Evolutionary conservation across 2,888 invertebrate genomes (phyloP), one percentile per base, ranked within the genome.

Genomic region (Busseola fusca): DNA sequence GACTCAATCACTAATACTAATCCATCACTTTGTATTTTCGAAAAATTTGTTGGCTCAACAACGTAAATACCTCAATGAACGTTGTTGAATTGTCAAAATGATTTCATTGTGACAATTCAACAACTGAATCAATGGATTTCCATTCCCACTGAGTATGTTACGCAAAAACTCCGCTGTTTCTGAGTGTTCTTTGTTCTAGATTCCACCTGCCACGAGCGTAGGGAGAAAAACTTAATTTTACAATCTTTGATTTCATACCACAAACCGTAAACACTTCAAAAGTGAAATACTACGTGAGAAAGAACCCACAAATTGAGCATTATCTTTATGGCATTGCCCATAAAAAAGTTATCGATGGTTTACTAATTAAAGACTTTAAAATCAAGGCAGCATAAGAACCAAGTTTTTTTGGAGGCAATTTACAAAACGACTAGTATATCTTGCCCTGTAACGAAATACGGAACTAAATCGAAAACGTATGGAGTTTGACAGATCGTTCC

Each of bases 301-400:
- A 57, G 63, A 69, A 48, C 64, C 14, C 58, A 57, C 74, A 69
- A 73, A 80, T 78, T 78, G 57, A 69, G 10, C 37, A 69, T 80
- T 69, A 80, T 74, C 60, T 78, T 78, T 69, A 81, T 56, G 45
- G 62, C 21, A 59, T 67, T 34, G 30, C 52, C 60, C 79, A 78
- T 74, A 75, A 69, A 83, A 83, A 81, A 50, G 30, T 62, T 82
- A 78, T 81, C 72, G 72, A 78, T 68, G 65, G 42, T 73, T 81
- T 63, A 71, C 69, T 81, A 83, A 82, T 82, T 83, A 83, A 74
- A 52, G 74, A 58, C 37, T 77, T 77, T 50, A 64, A 80, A 66
- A 81, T 63, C 62, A 50, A 58, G 18, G 64, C 64, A 76, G 54
- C 63, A 60, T 69, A 62, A 57, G 60, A 56, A 50, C 6, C 54